These are phyloP conservation scores for Cyrtorhinus lividipennis DNA, from an alignment of 1,140 invertebrate genomes.

Conservation along the genomic window DNA sequence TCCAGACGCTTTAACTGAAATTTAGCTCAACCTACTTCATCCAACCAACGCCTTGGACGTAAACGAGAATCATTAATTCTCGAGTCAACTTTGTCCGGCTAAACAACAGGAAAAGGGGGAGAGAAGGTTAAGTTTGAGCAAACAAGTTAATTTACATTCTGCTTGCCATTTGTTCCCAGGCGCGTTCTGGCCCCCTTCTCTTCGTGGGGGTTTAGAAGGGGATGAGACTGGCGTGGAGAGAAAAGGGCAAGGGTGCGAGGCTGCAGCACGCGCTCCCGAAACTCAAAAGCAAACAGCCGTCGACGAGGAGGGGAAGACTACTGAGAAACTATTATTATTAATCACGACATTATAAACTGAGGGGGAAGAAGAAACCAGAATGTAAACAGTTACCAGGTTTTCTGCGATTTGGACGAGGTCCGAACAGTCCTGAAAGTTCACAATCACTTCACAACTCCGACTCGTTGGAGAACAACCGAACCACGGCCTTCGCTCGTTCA, in stretches of 20 bases:
- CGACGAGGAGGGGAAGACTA: background rate
- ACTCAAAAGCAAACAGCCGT: background rate
- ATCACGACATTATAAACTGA: slow-evolving; percentile 1
- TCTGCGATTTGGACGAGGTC: too few species aligned
- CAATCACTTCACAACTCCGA: too few species aligned
- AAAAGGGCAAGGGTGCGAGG: background rate
- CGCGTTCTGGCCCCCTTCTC: background rate
- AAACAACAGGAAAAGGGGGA: background rate
- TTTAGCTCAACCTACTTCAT: too few species aligned
- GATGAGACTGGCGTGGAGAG: background rate
- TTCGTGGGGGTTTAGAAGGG: background rate
- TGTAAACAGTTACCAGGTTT: background rate
- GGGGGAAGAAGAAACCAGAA: background rate
- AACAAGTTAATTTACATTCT: slow-evolving; percentile 8
- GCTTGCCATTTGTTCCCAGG: slow-evolving; percentile 3
- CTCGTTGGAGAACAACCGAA: too few species aligned
- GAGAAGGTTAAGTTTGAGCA: background rate
- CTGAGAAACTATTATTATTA: background rate
- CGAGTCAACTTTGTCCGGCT: background rate
- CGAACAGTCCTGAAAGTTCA: too few species aligned
- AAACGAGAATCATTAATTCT: background rate
- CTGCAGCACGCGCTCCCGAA: background rate
- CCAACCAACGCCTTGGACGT: too few species aligned
- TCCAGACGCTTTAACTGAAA: background rate
- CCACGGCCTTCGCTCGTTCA: background rate